Conservation (phyloP, 2,113 vertebrate genomes). For the Salvelinus namaycush region DNA sequence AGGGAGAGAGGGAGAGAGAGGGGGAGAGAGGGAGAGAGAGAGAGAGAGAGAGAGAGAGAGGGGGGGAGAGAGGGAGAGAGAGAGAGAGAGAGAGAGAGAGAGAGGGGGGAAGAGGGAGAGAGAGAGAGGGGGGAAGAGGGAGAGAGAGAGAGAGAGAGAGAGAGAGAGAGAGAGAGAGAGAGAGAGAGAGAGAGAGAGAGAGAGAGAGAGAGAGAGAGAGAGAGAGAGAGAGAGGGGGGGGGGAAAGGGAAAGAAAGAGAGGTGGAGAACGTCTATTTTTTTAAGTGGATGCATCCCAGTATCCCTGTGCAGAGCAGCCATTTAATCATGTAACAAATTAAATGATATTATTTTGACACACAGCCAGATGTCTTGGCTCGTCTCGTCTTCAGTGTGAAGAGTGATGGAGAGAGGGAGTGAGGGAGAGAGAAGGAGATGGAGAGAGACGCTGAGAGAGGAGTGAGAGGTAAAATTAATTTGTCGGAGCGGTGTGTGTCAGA, state of each 20-base stretch:
- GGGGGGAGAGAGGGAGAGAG: background rate
- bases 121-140: background rate
- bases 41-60: background rate
- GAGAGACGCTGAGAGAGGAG: constrained; percentile 25
- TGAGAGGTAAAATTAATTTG: constrained; percentile 54
- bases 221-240: background rate
- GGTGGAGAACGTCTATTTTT: constrained; percentile 19
- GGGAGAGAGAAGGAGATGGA: constrained; percentile 38
- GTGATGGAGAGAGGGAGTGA: constrained; percentile 46
- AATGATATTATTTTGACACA: constrained; percentile 72
- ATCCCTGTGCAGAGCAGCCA: constrained; percentile 68
- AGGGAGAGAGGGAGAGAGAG: constrained; percentile 3
- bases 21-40: background rate
- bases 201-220: background rate
- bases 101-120: background rate
- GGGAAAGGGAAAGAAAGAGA: background rate
- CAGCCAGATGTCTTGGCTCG: constrained; percentile 73
- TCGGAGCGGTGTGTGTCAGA: constrained; percentile 42
- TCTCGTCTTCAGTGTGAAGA: constrained; percentile 52
- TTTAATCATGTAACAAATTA: constrained; percentile 74
- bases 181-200: background rate
- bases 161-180: constrained; percentile 17
- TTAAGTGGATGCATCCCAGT: constrained; percentile 31
- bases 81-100: background rate
- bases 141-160: background rate